Evolutionary conservation across 2,113 vertebrate species (phyloP).

Genomic region (Chinchilla lanigera): DNA sequence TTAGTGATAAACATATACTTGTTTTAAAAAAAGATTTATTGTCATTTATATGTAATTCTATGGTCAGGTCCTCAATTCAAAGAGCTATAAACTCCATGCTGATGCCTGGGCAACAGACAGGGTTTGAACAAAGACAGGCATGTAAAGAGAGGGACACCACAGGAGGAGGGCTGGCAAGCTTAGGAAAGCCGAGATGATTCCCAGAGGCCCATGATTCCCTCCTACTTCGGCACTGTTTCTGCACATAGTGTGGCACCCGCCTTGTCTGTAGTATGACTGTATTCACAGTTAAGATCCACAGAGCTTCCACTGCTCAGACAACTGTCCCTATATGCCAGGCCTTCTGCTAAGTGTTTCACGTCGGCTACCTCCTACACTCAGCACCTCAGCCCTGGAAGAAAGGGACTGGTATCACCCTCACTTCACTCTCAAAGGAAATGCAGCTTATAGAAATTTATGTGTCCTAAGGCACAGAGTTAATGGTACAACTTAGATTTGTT

Average conservation of each 20-base stretch:
- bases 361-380: not conserved
- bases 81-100: not conserved
- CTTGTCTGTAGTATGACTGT: rapidly evolving
- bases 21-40: not conserved
- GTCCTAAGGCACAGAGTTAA: not conserved
- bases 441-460: not conserved
- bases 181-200: not conserved
- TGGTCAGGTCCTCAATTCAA: not conserved
- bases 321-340: rapidly evolving
- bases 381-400: not conserved
- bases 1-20: not conserved
- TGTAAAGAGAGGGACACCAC: not conserved
- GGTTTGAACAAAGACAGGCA: not conserved
- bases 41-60: not conserved
- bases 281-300: rapidly evolving
- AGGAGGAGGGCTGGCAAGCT: not conserved
- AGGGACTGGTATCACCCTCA: not conserved
- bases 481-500: not conserved
- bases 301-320: rapidly evolving
- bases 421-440: not conserved
- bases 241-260: not conserved
- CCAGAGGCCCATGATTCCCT: too few species aligned
- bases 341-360: not conserved
- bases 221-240: not conserved
- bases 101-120: not conserved